Evolutionary conservation across 2,113 vertebrate species (phyloP), one percentile per base, ranked within the genome.

Genomic region (Trematocara macrostoma): DNA sequence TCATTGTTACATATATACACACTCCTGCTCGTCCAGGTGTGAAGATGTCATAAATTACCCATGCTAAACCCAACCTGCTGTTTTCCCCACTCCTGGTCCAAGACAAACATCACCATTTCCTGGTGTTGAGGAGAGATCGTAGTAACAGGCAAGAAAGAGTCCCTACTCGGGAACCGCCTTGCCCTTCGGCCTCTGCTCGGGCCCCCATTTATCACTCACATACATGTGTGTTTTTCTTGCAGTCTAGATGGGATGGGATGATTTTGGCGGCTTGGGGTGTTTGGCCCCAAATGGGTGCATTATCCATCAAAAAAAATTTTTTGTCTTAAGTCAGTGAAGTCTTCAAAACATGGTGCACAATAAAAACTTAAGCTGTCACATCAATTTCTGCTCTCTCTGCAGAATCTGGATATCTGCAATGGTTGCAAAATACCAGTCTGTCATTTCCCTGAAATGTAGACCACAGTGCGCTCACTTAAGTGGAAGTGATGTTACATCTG

Each of bases 171-270:
- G 69, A 87, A 64, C 81, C 61, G 14, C 90, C 85, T 49, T 92
- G 92, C 91, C 93, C 93, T 94, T 89, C 76, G 80, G 87, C 94
- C 90, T 93, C 87, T 93, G 86, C 91, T 87, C 86, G 2, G 83
- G 82, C 89, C 84, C 91, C 88, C 93, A 92, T 95, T 89, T 84
- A 92, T 95, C 93, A 95, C 82, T 83, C 88, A 11, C 16, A 20
- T 47, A 57, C 64, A 57, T 86, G 83, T 87, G 87, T 89, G 87
- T 94, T 92, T 95, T 92, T 85, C 88, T 93, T 91, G 69, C 83
- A 78, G 82, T 85, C 74, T 31, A 78, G 40, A 86, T 83, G 55
- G 88, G 34, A 38, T 67, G 34, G 34, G 34, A 38, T 3, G 3
- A 12, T 12, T 67, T 67, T 20, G 86, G 35, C 31, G 2, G 31